A percentile compares a stretch with the other conserved stretches of the same genome.
These are phyloP conservation scores for Nomada fabriciana DNA, from an alignment of 2,888 invertebrate genomes.

Conservation along the genomic window DNA sequence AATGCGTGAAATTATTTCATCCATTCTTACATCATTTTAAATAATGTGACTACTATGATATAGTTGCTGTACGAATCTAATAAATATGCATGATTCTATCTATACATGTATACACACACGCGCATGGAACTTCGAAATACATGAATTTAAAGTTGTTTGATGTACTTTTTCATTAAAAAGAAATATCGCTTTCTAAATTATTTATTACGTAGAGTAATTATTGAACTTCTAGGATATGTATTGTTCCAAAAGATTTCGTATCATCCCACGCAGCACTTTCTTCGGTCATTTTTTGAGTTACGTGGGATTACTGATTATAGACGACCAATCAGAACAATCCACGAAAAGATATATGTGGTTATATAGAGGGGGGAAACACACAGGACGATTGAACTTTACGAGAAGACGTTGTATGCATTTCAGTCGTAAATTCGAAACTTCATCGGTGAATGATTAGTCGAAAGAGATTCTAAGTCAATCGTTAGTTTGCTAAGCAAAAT, in stretches of 20 bases:
- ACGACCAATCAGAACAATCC: constrained; percentile 81
- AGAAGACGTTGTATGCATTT: constrained; percentile 52
- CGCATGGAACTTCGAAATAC: background rate
- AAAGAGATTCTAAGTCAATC: constrained; percentile 11
- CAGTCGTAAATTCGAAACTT: constrained; percentile 15
- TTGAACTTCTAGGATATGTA: background rate
- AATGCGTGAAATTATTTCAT: too few species aligned
- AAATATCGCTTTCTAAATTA: background rate
- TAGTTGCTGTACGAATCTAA: background rate
- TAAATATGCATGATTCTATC: background rate
- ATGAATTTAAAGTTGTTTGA: background rate
- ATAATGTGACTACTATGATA: background rate
- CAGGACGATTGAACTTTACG: constrained; percentile 54
- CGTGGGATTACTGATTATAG: constrained; percentile 62
- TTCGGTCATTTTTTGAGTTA: constrained; percentile 42
- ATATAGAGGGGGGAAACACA: constrained; percentile 39
- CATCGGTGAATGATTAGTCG: constrained; percentile 37
- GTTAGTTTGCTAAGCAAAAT: constrained; percentile 57
- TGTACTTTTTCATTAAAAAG: background rate
- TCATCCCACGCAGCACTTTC: background rate
- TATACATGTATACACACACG: background rate
- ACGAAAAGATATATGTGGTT: constrained; percentile 74
- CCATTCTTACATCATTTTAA: background rate
- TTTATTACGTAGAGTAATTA: background rate
- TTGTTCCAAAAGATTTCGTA: background rate